A percentile compares a stretch with the other conserved stretches of the same genome.
These are phyloP conservation scores for Tauraco hartlaubi DNA, from an alignment of 2,797 vertebrate species.

Conservation along the genomic window DNA sequence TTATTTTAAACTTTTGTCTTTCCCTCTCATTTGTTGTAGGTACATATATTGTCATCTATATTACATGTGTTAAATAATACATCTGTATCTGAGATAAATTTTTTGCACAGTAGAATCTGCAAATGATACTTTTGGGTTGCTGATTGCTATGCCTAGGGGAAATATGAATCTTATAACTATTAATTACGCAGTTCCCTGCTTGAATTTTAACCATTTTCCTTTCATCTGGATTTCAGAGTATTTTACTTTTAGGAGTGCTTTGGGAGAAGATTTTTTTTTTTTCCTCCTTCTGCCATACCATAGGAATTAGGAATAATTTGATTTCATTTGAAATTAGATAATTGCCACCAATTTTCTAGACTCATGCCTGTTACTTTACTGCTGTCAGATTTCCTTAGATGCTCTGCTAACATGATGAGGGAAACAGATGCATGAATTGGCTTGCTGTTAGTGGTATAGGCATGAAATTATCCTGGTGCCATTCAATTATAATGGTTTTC, in stretches of 20 bases:
- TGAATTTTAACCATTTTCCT: neutral
- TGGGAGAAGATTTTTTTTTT: neutral
- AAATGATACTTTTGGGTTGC: neutral
- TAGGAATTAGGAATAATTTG: neutral
- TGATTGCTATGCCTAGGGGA: neutral
- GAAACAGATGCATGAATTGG: fast-evolving
- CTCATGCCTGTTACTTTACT: neutral
- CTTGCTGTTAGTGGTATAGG: neutral
- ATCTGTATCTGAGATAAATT: neutral
- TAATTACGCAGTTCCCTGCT: neutral
- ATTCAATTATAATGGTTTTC: neutral
- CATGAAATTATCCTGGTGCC: neutral
- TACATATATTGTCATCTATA: neutral
- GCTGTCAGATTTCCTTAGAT: neutral
- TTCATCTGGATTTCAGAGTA: neutral
- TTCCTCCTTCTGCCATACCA: neutral
- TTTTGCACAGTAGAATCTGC: neutral
- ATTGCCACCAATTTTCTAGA: neutral
- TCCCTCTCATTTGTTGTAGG: neutral
- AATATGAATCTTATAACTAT: neutral
- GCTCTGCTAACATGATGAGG: neutral
- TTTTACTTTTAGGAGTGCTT: neutral
- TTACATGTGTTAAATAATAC: neutral
- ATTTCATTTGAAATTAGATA: neutral
- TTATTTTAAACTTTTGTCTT: neutral